Base-by-base conservation (phyloP, 2,113 vertebrate species). In the Sinocyclocheilus anophthalmus region DNA sequence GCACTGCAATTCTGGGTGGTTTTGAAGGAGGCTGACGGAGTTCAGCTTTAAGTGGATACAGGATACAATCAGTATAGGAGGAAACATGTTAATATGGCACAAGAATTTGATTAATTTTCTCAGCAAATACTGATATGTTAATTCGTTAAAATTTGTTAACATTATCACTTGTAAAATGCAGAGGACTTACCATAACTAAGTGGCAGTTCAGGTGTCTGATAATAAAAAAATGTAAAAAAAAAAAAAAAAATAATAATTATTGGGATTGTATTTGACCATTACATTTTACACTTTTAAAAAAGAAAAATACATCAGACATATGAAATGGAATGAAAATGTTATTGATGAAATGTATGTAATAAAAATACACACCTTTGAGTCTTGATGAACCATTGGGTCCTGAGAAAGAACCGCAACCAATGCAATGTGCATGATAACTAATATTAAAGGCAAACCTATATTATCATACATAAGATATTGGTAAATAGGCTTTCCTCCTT, bases 321-420 rank as follows among this genome's bases (percentile, higher is more conserved):
- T 78, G 10, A 37, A 37, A 33, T n/a, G 24, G 9, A 30, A 76
- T 22, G 24, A 18, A 55, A 77, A 55, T 55, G 16, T 69, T 33
- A 69, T 69, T 33, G 30, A 45, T 76, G 55, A 70, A 11, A 86
- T n/a, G 55, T 65, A 78, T 24, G 22, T 67, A 20, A 53, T 59
- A 76, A 86, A 2, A 80, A 63, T 67, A 95, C 95, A 90, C 92
- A 98, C 97, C 95, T 81, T 89, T 48, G 87, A 37, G 2, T 94
- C 94, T 89, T 96, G 93, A 16, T 94, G 93, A 85, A 94, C 94
- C 85, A 94, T 96, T 0, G 97, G 97, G 92, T 97, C 97, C 45
- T 98, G 93, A 57, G 91, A 89, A 89, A 92, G 84, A 92, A 93
- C 86, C 59, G 13, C 24, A 77, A 80, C 26, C 13, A 13, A 76